Evolutionary conservation across 1,140 invertebrate genomes (phyloP), one percentile per base, ranked within the genome.

Genomic region (Notospermus geniculatus): DNA sequence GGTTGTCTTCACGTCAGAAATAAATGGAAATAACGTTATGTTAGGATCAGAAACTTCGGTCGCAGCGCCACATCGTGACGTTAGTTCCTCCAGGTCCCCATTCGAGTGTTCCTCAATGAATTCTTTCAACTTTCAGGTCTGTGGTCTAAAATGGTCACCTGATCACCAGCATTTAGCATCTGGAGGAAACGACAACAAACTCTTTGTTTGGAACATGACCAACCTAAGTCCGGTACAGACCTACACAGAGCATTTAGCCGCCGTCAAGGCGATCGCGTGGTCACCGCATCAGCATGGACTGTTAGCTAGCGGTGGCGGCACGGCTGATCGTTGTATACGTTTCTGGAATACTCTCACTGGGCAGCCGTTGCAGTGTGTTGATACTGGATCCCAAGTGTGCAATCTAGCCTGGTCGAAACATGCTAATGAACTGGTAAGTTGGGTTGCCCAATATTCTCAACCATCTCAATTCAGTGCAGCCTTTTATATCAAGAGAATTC

Each of bases 321-420:
- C 97, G 0, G 97, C 97, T 2, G 97, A 99, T 83, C 84, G 75
- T n/a, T 79, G 79, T 60, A 82, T 83, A 54, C 61, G 97, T 2
- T 99, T 99, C 83, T 99, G 97, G 96, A 99, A 99, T 80, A 99
- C 97, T 0, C 82, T 99, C 36, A 99, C 97, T n/a, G 93, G 92
- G 7, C 96, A 99, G 82, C 93, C 95, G 2, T 93, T 99, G 90
- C 95, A 98, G 80, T 95, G 91, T 80, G 91, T 99, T 36, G 97
- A 99, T 79, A 99, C 97, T 2, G 95, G 95, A n/a, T 96, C 93
- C 0, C 96, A 88, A 79, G 95, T 99, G 17, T 99, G 97, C 82
- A 99, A 99, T 83, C 82, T 99, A 54, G 96, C 96, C 25, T 99
- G 97, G 97, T 98, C 95, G 15, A 98, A 97, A 80, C 95, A 98